A percentile compares a stretch with the other conserved stretches of the same genome.
phyloP scores from a whole-genome alignment of 2,888 invertebrate genomes.

The Griposia aprilina region DNA sequence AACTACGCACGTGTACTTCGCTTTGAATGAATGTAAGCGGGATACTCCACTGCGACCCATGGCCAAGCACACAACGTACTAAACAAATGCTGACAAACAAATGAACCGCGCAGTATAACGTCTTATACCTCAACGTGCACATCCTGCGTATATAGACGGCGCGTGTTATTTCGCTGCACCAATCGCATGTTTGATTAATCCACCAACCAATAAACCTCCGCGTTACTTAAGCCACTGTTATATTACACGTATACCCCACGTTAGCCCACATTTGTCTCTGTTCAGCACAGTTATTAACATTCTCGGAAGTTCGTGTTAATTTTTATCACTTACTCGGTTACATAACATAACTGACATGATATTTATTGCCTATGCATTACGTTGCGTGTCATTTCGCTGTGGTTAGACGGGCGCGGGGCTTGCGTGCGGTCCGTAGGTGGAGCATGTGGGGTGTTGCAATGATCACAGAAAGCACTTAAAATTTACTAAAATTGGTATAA shows the following conservation, averaged over 20 bases:
- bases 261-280: background rate
- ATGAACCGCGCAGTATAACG: background rate
- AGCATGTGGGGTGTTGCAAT: conserved; percentile 44
- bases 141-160: background rate
- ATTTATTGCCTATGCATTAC: background rate
- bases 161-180: background rate
- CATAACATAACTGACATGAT: conserved; percentile 10
- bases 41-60: background rate
- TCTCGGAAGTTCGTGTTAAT: conserved; percentile 25
- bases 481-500: conserved; percentile 61
- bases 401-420: background rate
- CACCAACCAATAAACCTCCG: background rate
- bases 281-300: background rate
- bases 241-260: background rate
- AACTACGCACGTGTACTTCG: background rate
- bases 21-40: background rate
- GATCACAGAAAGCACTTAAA: conserved; percentile 52
- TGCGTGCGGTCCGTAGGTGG: conserved; percentile 52
- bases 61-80: no score
- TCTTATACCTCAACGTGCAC: background rate
- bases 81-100: background rate
- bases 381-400: conserved; percentile 14
- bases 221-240: background rate
- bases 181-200: background rate
- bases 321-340: conserved; percentile 18